phyloP scores from a whole-genome alignment of 2,888 invertebrate species.

The Cheilosia impressa region DNA sequence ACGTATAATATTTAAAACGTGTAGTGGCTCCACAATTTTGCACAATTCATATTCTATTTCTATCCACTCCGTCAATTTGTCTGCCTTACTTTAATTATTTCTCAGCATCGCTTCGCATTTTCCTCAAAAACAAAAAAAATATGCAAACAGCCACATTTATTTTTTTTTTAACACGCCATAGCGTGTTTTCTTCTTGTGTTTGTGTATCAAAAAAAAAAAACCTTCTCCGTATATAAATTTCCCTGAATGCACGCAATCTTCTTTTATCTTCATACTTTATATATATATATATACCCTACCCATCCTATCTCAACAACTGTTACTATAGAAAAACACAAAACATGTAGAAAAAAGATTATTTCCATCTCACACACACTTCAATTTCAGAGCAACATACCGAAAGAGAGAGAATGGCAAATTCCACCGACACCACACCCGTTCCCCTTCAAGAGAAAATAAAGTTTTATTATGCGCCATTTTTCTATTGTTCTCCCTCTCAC shows the following conservation, averaged over 20 bases:
- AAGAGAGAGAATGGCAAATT: constrained; percentile 57
- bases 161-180: constrained; percentile 35
- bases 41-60: neutral
- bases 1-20: too few species aligned
- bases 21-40: neutral
- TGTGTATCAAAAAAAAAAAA: neutral
- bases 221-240: constrained; percentile 4
- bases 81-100: constrained; percentile 41
- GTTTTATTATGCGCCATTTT: constrained; percentile 68
- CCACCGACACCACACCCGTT: constrained; percentile 19
- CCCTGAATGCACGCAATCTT: constrained; percentile 49
- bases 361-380: constrained; percentile 35
- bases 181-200: constrained; percentile 25
- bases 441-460: constrained; percentile 51
- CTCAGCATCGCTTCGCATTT: constrained; percentile 19
- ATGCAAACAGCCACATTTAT: constrained; percentile 27
- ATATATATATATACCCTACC: constrained; percentile 13
- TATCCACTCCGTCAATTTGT: constrained; percentile 11
- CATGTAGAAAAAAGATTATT: constrained; percentile 30
- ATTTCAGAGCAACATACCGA: constrained; percentile 25
- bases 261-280: constrained; percentile 40
- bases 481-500: constrained; percentile 19
- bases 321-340: constrained; percentile 43
- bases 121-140: constrained; percentile 22
- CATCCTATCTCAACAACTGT: constrained; percentile 38